phyloP scores from a whole-genome alignment of 2,113 vertebrate genomes.

The Phyllostomus hastatus region DNA sequence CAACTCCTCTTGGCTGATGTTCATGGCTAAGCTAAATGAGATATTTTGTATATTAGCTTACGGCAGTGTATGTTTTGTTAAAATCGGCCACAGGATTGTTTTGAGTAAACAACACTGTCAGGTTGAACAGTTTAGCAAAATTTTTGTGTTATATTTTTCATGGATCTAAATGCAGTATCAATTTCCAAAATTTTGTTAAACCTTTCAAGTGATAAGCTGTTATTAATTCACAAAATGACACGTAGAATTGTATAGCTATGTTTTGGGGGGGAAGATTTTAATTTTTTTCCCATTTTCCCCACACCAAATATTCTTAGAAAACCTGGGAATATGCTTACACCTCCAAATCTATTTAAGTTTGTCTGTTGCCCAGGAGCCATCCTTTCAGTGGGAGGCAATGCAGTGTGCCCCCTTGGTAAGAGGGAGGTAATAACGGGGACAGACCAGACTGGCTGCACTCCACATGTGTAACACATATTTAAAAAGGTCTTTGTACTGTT shows the following conservation, averaged over 20 bases:
- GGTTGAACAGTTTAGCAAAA: background rate
- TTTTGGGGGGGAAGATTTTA: background rate
- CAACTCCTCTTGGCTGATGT: background rate
- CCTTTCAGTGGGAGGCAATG: fast-evolving
- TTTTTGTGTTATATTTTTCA: background rate
- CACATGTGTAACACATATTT: no score
- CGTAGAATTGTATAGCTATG: background rate
- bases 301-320: background rate
- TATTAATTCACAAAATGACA: background rate
- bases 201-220: background rate
- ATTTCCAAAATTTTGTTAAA: background rate
- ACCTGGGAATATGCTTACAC: no score
- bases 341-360: background rate
- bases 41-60: background rate
- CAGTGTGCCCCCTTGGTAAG: fast-evolving
- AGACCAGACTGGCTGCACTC: background rate
- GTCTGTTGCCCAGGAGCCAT: background rate
- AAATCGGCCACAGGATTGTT: background rate
- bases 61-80: background rate
- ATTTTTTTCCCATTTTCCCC: background rate
- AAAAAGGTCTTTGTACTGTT: background rate
- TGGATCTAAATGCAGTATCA: background rate
- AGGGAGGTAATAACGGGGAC: background rate
- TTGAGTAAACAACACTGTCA: background rate
- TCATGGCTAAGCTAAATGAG: background rate